Base-by-base conservation (phyloP, 2,888 invertebrate genomes). In the Folsomia candida region DNA sequence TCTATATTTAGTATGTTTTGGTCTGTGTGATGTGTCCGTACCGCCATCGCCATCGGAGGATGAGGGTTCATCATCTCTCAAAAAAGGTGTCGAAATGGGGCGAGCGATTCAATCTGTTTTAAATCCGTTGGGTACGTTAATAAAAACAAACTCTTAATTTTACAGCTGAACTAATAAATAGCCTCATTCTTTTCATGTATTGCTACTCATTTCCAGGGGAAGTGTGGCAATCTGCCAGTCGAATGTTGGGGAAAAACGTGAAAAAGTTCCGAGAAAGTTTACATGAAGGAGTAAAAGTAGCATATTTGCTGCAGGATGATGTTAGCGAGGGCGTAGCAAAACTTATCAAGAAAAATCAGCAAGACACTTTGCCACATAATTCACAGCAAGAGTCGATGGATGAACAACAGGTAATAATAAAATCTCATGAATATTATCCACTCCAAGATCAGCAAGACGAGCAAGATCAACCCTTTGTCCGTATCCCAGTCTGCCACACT, bases 231-330 rank as follows among this genome's bases (percentile, higher is more conserved):
- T 71, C 70, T 24, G 76, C 79, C 14, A 70, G 74, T 51, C 72
- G 68, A 29, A 69, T 76, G 72, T 20, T 78, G 3, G 63, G 65
- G 0, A 75, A 73, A 66, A 78, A 78, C 51, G 51, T 79, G 6
- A 76, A 74, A 47, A 68, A 68, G 58, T 77, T 79, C 54, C 66
- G 79, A 4, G 76, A 78, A 25, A 76, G 75, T 64, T 62, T 79
- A 28, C 73, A 76, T 24, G 79, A 79, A 71, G 79, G 79, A 22
- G 76, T 75, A 1, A 78, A 79, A 69, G 77, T 79, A 26, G 77
- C 79, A 27, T 72, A 76, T 20, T 72, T 79, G 76, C 70, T 79
- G 24, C 73, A 72, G 54, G 75, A 75, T 24, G 78, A 77, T 59
- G 62, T 78, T 57, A 71, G 70, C 58, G 76, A 77, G 51, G 76